phyloP scores from a whole-genome alignment of 2,797 vertebrate species.

The Lepilemur septentrionalis region DNA sequence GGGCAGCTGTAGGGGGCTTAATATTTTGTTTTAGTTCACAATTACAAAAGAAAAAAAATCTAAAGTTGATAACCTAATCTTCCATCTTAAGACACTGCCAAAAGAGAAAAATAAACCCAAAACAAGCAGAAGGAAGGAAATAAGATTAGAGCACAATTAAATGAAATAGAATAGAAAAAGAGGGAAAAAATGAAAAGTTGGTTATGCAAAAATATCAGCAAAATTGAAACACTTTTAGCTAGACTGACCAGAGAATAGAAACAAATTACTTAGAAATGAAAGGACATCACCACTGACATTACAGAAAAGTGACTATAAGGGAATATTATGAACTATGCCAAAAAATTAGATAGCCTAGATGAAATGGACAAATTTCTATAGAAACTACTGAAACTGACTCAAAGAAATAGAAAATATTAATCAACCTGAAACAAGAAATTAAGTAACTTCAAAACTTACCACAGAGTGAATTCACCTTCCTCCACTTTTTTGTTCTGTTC shows the following conservation, averaged over 20 bases:
- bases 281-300: not conserved
- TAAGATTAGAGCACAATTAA: not conserved
- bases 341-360: not conserved
- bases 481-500: not conserved
- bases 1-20: too few species aligned
- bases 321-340: not conserved
- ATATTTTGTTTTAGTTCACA: too few species aligned
- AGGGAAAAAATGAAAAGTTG: not conserved
- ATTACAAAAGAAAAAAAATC: not conserved
- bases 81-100: not conserved
- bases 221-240: not conserved
- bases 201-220: not conserved
- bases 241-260: not conserved
- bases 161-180: not conserved
- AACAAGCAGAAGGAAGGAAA: not conserved
- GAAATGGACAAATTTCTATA: not conserved
- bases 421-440: not conserved
- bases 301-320: not conserved
- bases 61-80: not conserved
- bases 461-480: not conserved
- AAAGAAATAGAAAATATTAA: not conserved
- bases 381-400: not conserved
- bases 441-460: not conserved
- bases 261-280: not conserved
- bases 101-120: not conserved